A percentile compares a stretch with the other conserved stretches of the same genome.
Conservation (phyloP, 2,113 vertebrate genomes). For the Hyaena hyaena region DNA sequence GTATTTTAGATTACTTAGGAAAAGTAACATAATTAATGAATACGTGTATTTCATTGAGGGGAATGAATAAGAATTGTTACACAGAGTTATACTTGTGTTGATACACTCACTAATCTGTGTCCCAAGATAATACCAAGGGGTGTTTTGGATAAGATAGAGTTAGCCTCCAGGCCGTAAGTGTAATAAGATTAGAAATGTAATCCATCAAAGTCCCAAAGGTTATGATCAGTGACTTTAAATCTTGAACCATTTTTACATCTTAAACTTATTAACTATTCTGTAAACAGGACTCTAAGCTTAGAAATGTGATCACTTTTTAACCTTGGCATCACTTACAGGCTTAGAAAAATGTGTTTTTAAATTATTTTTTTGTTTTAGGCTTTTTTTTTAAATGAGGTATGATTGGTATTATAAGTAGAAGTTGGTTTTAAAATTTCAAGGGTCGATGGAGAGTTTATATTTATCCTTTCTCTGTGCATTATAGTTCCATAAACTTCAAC, state of each 20-base stretch:
- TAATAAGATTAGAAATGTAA: background rate
- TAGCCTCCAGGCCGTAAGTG: background rate
- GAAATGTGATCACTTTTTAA: background rate
- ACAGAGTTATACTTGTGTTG: background rate
- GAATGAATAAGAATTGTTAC: background rate
- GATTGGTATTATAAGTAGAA: background rate
- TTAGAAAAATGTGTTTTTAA: background rate
- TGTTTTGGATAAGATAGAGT: background rate
- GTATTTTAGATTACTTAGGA: constrained; percentile 16
- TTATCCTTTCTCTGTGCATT: background rate
- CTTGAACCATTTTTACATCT: background rate
- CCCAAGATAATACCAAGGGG: background rate
- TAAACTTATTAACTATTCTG: background rate
- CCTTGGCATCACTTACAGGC: background rate
- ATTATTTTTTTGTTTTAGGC: too few relatives aligned
- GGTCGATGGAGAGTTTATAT: background rate
- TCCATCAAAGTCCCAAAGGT: background rate
- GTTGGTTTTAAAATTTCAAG: constrained; percentile 4
- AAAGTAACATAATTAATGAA: background rate
- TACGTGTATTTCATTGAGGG: background rate
- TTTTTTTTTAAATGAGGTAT: background rate
- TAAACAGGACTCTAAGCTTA: background rate
- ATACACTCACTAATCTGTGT: background rate
- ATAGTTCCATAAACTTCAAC: background rate
- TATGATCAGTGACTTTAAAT: background rate